Evolutionary conservation across 2,113 vertebrate species (phyloP), one percentile per base, ranked within the genome.

Genomic region (Syrrhaptes paradoxus): DNA sequence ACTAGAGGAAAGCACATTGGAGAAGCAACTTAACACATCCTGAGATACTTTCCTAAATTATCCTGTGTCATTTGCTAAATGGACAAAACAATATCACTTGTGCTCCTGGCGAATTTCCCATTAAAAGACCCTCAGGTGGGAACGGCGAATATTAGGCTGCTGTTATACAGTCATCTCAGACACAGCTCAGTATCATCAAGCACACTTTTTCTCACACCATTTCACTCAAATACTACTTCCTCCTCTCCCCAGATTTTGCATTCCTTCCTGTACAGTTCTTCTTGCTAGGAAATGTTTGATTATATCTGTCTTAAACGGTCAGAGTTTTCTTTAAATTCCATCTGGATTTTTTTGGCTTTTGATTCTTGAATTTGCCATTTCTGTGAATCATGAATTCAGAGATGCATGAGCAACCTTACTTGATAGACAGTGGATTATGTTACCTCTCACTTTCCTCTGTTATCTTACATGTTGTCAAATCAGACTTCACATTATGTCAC

Each of bases 391-490:
- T 83, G 34, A 89, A 93, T 86, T 93, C 76, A 90, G 83, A 89
- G 66, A 83, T 24, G 29, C 25, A 24, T 25, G 34, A 91, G 88
- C 34, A 96, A 68, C 36, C 28, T 81, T 65, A 87, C 49, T 65
- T 70, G 80, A 94, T 89, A 90, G 73, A 86, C 79, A 57, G 21
- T 54, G 46, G 74, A 92, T 89, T 90, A 85, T 80, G 74, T 79
- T 93, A 87, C 34, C 76, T 91, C 76, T 92, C 90, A 67, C 81
- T 90, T 72, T 71, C 54, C 68, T 78, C 72, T 77, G 57, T 87
- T 94, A 95, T 72, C 61, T 84, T 93, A 75, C 61, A 94, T 87
- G 76, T 83, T 96, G 87, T 96, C 95, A 96, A 96, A 95, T 80
- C 63, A 91, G 67, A 91, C 75, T 93, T 92, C 72, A 82, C 79